Base-by-base conservation (phyloP, 2,888 invertebrate species). In the Toxonevra muliebris region DNA sequence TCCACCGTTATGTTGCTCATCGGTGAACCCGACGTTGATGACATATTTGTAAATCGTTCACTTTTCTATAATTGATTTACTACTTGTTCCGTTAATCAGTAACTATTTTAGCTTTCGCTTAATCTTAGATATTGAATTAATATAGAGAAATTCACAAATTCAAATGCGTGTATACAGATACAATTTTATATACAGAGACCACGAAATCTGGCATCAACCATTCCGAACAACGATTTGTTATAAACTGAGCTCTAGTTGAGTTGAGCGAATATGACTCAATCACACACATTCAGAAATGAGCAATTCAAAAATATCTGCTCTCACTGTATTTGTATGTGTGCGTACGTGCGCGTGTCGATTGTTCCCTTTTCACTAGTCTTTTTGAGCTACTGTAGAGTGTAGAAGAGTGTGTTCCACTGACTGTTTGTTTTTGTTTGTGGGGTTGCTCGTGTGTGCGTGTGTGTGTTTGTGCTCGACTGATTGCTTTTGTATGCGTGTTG, bases 1-100 rank as follows among this genome's bases (percentile, higher is more conserved):
- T 83, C 83, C 74, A 86, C 84, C 73, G 86, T 86, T 69, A 86
- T 85, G 75, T 85, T 84, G 80, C 86, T 86, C 68, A 85, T 78
- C 74, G 85, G 85, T 72, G 86, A 85, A 70, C 83, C 82, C 60
- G 86, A 86, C 71, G 81, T 81, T 68, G 83, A 81, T 78, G 85
- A 85, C 86, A 85, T 85, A 78, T 76, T 83, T 81, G 55, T 30
- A 30, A 30, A 30, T 65, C 64, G 54, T 61, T 60, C 68, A 66
- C 70, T 69, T 69, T 67, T 53, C 57, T 74, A 70, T 17, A 12
- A 61, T 42, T 9, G 57, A 61, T 60, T 61, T 65, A 61, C 69
- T 71, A 61, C 69, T 52, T 43, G 30, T 62, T 66, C 30, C 7
- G 54, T 11, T 43, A 48, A 20, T 50, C 60, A 30, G 30, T 30